Conservation (phyloP, 2,888 invertebrate genomes). For the Lampropteryx suffumata region DNA sequence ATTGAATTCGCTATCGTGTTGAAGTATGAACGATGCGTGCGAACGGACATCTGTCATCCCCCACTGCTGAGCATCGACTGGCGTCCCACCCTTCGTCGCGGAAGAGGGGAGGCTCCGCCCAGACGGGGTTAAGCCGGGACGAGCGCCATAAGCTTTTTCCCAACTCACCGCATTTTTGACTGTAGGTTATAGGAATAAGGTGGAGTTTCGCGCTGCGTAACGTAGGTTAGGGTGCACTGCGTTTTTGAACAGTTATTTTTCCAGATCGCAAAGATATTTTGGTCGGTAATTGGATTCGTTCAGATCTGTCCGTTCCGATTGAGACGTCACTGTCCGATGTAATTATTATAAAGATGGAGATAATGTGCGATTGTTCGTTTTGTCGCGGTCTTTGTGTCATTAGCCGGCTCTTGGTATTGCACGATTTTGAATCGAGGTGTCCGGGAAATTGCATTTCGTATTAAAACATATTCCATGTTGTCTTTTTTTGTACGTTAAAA, state of each 20-base stretch:
- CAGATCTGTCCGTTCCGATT: conserved; percentile 52
- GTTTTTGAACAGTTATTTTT: conserved; percentile 65
- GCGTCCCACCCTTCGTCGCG: conserved; percentile 49
- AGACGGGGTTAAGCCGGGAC: conserved; percentile 38
- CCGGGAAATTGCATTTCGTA: neutral
- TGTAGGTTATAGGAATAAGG: conserved; percentile 17
- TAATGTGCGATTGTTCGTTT: conserved; percentile 52
- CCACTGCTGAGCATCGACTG: conserved; percentile 67
- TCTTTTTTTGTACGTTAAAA: too few species aligned
- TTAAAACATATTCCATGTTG: neutral
- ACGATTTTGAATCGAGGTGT: conserved; percentile 8
- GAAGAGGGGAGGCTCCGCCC: conserved; percentile 55
- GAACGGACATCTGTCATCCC: conserved; percentile 74
- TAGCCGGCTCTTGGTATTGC: conserved; percentile 18
- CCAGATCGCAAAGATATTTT: conserved; percentile 64
- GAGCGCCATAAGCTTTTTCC: conserved; percentile 20
- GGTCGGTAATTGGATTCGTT: conserved; percentile 72
- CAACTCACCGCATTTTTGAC: conserved; percentile 37
- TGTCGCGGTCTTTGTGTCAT: conserved; percentile 34
- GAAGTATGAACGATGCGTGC: conserved; percentile 63
- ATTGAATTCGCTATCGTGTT: conserved; percentile 73
- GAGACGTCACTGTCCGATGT: conserved; percentile 72
- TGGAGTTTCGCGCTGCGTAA: neutral
- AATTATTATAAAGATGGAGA: conserved; percentile 80
- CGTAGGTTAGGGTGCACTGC: conserved; percentile 52